Percentiles rank a stretch among this genome's conserved stretches.
Evolutionary conservation across 2,797 vertebrate species (phyloP).

Genomic region (Moxostoma hubbsi): DNA sequence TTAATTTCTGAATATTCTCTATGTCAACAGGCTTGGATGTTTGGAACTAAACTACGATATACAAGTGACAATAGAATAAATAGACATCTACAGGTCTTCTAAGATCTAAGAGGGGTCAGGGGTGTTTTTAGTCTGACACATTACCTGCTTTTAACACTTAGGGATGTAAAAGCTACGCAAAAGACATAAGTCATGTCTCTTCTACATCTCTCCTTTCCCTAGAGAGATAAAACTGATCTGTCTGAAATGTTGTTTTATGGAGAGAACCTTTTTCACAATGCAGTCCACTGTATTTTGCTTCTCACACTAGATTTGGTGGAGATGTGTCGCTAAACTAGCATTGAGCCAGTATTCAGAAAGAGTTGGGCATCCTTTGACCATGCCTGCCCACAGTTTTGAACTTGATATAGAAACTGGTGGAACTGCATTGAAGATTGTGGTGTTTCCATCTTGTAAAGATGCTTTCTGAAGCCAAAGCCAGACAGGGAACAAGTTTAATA

Average conservation of each 20-base stretch:
- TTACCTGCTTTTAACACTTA: conserved; percentile 16
- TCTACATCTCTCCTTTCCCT: conserved; percentile 48
- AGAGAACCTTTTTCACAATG: conserved; percentile 56
- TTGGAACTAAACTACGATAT: conserved; percentile 55
- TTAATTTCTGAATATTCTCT: conserved; percentile 31
- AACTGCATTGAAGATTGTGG: conserved; percentile 23
- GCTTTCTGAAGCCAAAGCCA: conserved; percentile 59
- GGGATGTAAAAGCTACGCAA: conserved; percentile 18
- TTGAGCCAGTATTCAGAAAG: background rate
- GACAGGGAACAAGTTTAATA: conserved; percentile 57
- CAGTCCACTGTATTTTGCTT: conserved; percentile 66
- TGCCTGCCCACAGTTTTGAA: conserved; percentile 14
- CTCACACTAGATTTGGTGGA: conserved; percentile 26
- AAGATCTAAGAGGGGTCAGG: conserved; percentile 41
- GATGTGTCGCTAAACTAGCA: conserved; percentile 14
- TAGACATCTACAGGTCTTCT: conserved; percentile 54
- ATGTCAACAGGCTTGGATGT: conserved; percentile 46
- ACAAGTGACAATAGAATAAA: conserved; percentile 50
- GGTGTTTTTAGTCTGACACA: conserved; percentile 29
- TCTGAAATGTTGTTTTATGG: conserved; percentile 65
- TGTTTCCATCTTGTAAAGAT: conserved; percentile 51
- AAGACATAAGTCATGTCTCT: conserved; percentile 11
- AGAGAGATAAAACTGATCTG: conserved; percentile 61
- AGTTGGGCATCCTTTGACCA: background rate
- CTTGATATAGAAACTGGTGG: background rate